Base-by-base conservation (phyloP, 2,888 invertebrate species). In the Lapara coniferarum region DNA sequence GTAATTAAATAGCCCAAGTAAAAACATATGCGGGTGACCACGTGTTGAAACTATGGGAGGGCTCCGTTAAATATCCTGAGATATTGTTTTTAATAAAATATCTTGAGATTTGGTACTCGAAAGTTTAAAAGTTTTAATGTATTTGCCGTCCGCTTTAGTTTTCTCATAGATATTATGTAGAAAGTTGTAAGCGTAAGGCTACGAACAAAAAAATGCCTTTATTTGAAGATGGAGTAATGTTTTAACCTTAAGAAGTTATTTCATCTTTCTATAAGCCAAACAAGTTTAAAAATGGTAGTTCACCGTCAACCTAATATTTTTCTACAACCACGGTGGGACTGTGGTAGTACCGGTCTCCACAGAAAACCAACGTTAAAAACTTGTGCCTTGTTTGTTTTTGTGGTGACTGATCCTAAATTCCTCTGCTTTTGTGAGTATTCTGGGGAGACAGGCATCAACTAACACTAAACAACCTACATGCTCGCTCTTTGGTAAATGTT, bases 1-100 rank as follows among this genome's bases (percentile, higher is more conserved):
- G 79, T 79, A 81, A 78, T 84, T 82, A 84, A 82, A 79, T 77
- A 77, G 77, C 73, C 75, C 73, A 80, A 75, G 75, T 71, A 73
- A 71, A 73, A 83, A 82, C 87, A 88, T 75, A 90, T 91, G 91
- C 91, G 92, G 91, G 92, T 75, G 67, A 84, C 86, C 92, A 91
- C 90, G 91, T 92, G 92, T 88, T 81, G 57, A 68, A 72, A 74
- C 76, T 30, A 70, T 19, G 57, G 67, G 56, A 56, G 67, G 66
- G 74, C 78, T 77, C 78, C 71, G 74, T 70, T 70, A 70, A 68
- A 77, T 79, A 77, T 78, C 83, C 74, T 82, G 83, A 82, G 85
- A 87, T 83, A 80, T 73, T 69, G 75, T 82, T 84, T 81, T 77
- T 75, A 66, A 69, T 69, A 58, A 71, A 69, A 70, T 72, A 67